Evolutionary conservation across 1,140 invertebrate genomes (phyloP).

Genomic region (Lepidurus packardi): DNA sequence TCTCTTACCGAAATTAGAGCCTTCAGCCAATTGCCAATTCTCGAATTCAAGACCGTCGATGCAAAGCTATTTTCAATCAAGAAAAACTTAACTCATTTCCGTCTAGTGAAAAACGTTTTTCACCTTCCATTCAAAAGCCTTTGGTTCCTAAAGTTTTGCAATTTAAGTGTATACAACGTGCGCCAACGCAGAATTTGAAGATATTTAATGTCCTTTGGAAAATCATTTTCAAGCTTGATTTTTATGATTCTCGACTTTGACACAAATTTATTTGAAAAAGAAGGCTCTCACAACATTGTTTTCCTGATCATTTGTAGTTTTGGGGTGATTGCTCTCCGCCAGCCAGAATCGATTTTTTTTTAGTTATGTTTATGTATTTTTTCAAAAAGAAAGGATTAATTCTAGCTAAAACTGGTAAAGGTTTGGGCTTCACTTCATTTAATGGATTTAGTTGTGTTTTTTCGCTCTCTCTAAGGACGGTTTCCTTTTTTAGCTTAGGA

Average conservation of each 20-base stretch:
- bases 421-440: background rate
- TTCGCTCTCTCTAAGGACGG: background rate
- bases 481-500: background rate
- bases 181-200: background rate
- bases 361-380: background rate
- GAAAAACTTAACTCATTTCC: constrained; percentile 11
- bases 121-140: background rate
- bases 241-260: background rate
- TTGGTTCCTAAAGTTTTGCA: background rate
- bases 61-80: background rate
- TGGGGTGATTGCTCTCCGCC: constrained; percentile 13
- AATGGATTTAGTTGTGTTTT: background rate
- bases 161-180: constrained; percentile 6
- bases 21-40: constrained; percentile 19
- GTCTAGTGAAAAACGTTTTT: constrained; percentile 14
- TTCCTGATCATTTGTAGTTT: background rate
- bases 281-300: background rate
- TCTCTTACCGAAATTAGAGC: constrained; percentile 18
- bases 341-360: constrained; percentile 14
- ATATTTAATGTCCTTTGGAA: background rate
- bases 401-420: background rate
- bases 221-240: constrained; percentile 2
- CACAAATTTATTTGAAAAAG: background rate
- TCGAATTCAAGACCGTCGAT: background rate
- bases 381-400: background rate